Evolutionary conservation across 2,888 invertebrate genomes (phyloP).

Genomic region (Caenorhabditis imperialis): DNA sequence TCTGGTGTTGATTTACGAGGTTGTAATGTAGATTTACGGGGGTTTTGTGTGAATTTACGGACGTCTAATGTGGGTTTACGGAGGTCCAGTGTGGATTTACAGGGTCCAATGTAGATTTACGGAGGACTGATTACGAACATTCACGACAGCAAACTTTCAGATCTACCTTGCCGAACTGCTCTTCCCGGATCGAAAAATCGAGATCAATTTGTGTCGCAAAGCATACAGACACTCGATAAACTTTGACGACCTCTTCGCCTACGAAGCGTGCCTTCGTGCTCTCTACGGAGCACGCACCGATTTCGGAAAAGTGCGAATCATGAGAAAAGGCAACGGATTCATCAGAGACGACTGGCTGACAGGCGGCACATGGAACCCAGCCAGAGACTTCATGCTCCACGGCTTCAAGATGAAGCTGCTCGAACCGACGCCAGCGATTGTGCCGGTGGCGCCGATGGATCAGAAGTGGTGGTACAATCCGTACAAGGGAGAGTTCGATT

Average conservation of each 20-base stretch:
- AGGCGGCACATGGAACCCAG: slow-evolving; percentile 37
- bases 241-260: slow-evolving; percentile 59
- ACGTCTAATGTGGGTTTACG: too few relatives aligned
- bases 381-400: slow-evolving; percentile 56
- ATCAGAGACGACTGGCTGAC: slow-evolving; percentile 56
- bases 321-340: slow-evolving; percentile 52
- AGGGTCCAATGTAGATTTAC: too few relatives aligned
- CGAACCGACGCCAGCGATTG: neutral
- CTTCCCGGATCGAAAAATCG: slow-evolving; percentile 14
- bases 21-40: too few relatives aligned
- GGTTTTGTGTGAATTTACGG: too few relatives aligned
- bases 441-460: neutral
- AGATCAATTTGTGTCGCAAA: slow-evolving; percentile 28
- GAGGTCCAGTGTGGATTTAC: too few relatives aligned
- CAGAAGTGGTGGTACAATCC: slow-evolving; percentile 35
- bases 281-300: slow-evolving; percentile 56
- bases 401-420: slow-evolving; percentile 47
- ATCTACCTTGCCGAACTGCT: slow-evolving; percentile 34
- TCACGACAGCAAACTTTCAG: slow-evolving; percentile 12
- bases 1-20: too few relatives aligned
- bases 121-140: neutral
- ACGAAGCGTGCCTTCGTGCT: slow-evolving; percentile 61
- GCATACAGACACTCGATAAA: slow-evolving; percentile 50
- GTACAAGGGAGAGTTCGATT: slow-evolving; percentile 20
- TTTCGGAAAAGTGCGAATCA: slow-evolving; percentile 32